Evolutionary conservation across 1,140 invertebrate genomes (phyloP).

Genomic region (Pogonus chalceus): DNA sequence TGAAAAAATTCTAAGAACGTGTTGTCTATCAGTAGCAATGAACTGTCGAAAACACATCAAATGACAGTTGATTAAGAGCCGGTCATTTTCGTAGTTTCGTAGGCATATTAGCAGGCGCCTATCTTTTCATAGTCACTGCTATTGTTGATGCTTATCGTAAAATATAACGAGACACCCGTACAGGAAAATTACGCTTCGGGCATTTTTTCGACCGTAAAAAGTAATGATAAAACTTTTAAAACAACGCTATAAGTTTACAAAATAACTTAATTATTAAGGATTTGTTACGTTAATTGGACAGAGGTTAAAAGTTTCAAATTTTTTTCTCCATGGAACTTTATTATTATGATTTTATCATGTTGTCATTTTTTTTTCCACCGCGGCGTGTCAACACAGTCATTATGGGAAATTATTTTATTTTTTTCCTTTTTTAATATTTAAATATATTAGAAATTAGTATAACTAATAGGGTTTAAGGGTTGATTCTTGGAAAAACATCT

Average conservation of each 20-base stretch:
- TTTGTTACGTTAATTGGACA: neutral
- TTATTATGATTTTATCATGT: too few species aligned
- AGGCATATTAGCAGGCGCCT: neutral
- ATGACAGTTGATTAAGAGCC: slow-evolving; percentile 4
- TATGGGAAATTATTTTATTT: too few species aligned
- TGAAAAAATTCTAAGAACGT: neutral
- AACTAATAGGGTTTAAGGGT: too few species aligned
- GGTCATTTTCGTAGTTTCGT: too few species aligned
- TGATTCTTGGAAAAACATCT: too few species aligned
- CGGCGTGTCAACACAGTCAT: too few species aligned
- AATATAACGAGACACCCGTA: neutral
- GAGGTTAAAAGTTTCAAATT: too few species aligned
- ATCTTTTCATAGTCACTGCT: neutral
- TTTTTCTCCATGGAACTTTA: too few species aligned
- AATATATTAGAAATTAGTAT: too few species aligned
- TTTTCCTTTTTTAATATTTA: too few species aligned
- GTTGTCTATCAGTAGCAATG: neutral
- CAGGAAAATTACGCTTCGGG: neutral
- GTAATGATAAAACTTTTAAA: slow-evolving; percentile 2
- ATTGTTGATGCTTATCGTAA: neutral
- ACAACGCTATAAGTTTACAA: neutral
- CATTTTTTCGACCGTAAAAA: neutral
- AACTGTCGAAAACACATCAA: neutral
- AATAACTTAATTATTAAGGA: slow-evolving; percentile 4
- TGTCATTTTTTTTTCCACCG: too few species aligned